Evolutionary conservation across 92 coral and sea anemone genomes (phyloP).

Genomic region (Pocillopora grandis): DNA sequence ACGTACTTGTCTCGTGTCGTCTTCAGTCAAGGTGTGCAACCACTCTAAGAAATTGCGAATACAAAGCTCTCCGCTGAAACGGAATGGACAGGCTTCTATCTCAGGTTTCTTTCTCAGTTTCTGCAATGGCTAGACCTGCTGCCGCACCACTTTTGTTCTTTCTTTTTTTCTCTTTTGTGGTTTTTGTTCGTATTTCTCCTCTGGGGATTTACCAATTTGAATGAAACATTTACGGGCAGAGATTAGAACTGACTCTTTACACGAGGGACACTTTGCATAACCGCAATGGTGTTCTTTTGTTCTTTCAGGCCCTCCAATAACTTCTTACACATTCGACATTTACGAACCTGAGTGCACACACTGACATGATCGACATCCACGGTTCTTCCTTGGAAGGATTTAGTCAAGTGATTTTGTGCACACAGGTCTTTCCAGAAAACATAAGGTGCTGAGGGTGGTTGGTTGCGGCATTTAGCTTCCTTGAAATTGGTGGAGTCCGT

Average conservation of each 20-base stretch:
- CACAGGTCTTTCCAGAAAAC: neutral
- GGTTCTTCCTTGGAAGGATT: neutral
- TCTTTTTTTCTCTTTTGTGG: neutral
- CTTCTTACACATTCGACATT: neutral
- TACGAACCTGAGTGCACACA: neutral
- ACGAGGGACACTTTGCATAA: neutral
- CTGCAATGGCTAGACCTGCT: neutral
- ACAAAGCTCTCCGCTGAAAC: neutral
- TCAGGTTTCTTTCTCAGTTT: neutral
- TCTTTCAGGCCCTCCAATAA: neutral
- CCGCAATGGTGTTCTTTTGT: neutral
- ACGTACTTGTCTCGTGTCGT: neutral
- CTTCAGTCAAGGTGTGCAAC: neutral
- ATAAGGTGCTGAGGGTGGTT: neutral
- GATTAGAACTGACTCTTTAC: neutral
- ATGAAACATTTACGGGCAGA: neutral
- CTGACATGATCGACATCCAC: neutral
- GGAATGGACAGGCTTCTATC: neutral
- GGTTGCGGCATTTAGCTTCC: neutral
- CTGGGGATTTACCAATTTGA: neutral
- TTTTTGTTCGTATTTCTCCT: neutral
- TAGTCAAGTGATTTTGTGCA: neutral
- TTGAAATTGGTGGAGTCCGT: conserved; percentile 3
- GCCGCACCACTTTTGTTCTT: neutral
- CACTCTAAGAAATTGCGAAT: neutral